phyloP scores from a whole-genome alignment of 2,888 invertebrate species.

The Caenorhabditis zanzibari region DNA sequence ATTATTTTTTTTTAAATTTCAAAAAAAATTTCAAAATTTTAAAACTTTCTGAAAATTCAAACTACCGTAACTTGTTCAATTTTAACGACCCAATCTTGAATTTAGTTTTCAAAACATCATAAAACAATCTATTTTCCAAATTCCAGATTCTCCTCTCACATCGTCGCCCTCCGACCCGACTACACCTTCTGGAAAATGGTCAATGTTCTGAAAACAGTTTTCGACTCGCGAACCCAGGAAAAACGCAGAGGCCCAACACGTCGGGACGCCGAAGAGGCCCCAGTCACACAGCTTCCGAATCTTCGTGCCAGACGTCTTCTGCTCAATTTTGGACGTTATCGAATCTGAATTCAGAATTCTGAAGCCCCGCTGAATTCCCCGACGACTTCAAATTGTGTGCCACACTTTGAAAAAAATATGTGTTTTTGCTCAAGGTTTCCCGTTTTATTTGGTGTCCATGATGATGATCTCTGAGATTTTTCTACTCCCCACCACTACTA shows the following conservation, averaged over 20 bases:
- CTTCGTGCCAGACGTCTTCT: slow-evolving; percentile 60
- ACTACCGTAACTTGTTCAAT: no score
- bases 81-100: no score
- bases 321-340: slow-evolving; percentile 63
- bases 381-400: slow-evolving; percentile 6
- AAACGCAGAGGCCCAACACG: slow-evolving; percentile 43
- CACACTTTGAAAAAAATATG: slow-evolving; percentile 22
- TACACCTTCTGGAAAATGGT: slow-evolving; percentile 71
- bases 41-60: no score
- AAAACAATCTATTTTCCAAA: no score
- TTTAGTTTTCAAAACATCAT: no score
- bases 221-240: slow-evolving; percentile 63
- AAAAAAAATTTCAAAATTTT: no score
- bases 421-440: slow-evolving; percentile 42
- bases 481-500: neutral
- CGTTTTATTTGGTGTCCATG: neutral
- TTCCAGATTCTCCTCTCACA: slow-evolving; percentile 64
- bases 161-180: slow-evolving; percentile 68
- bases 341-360: slow-evolving; percentile 7
- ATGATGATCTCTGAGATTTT: neutral
- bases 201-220: slow-evolving; percentile 66
- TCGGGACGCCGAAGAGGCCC: slow-evolving; percentile 34
- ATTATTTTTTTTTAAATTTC: no score
- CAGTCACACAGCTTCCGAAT: slow-evolving; percentile 31
- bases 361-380: neutral